A percentile compares a stretch with the other conserved stretches of the same genome.
These are phyloP conservation scores for Platycercus adscitus DNA, from an alignment of 2,113 vertebrate species.

Conservation along the genomic window DNA sequence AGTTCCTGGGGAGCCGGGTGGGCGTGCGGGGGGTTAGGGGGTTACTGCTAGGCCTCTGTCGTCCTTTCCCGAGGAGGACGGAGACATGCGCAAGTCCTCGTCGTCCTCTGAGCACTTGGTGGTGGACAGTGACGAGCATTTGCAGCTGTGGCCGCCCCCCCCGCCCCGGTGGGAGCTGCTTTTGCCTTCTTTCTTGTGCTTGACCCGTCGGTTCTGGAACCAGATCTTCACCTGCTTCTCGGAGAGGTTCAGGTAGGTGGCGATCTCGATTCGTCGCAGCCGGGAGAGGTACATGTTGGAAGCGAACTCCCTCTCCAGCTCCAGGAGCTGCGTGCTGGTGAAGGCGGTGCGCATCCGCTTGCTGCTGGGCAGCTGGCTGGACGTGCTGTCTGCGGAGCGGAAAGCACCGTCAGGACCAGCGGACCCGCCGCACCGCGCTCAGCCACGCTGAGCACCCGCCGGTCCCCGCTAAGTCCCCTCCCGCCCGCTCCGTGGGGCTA, in stretches of 20 bases:
- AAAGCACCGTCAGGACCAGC: neutral
- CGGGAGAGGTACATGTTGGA: conserved; percentile 99
- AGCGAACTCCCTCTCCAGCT: conserved; percentile 97
- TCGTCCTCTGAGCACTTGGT: conserved; percentile 92
- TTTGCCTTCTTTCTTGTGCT: conserved; percentile 99
- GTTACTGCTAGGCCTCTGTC: conserved; percentile 91
- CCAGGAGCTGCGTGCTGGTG: conserved; percentile 98
- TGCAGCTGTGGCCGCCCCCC: conserved; percentile 84
- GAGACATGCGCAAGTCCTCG: conserved; percentile 91
- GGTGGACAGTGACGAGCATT: conserved; percentile 89
- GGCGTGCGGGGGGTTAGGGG: conserved; percentile 63
- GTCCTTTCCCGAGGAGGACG: conserved; percentile 94
- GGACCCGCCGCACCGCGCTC: neutral
- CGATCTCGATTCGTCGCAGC: conserved; percentile 97
- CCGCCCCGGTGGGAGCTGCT: conserved; percentile 80
- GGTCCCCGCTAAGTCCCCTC: neutral
- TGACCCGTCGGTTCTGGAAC: conserved; percentile 98
- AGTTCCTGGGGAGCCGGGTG: neutral
- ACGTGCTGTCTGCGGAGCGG: conserved; percentile 82
- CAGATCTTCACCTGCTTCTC: conserved; percentile 99
- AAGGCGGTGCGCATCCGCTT: conserved; percentile 99
- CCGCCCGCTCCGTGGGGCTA: neutral
- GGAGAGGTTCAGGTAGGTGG: conserved; percentile 98
- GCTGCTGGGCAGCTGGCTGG: conserved; percentile 92
- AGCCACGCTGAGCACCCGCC: neutral